Evolutionary conservation across 1,140 invertebrate species (phyloP).

Genomic region (Sinonovacula constricta): DNA sequence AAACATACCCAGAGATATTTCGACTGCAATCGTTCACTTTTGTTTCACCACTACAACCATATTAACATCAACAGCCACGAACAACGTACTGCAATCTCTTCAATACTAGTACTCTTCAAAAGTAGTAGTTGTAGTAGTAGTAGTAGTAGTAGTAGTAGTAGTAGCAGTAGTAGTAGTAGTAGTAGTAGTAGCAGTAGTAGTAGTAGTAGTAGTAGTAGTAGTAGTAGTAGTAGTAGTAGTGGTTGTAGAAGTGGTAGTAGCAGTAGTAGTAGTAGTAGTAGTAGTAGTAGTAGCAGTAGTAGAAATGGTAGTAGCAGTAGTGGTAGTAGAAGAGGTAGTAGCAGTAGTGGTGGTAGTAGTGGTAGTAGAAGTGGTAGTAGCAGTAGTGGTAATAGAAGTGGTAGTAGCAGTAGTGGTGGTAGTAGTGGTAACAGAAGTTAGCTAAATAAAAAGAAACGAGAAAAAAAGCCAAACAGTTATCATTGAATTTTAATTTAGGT

Average conservation of each 20-base stretch:
- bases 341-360: not conserved
- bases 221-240: not conserved
- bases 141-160: not conserved
- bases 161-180: not conserved
- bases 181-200: not conserved
- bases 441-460: too few relatives aligned
- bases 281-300: not conserved
- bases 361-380: slow-evolving; percentile 23
- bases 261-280: not conserved
- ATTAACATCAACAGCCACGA: too few relatives aligned
- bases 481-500: too few relatives aligned
- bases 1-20: too few relatives aligned
- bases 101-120: too few relatives aligned
- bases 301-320: not conserved
- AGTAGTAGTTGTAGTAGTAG: not conserved
- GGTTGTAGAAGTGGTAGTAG: not conserved
- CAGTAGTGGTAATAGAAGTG: slow-evolving; percentile 8
- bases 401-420: too few relatives aligned
- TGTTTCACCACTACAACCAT: too few relatives aligned
- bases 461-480: too few relatives aligned
- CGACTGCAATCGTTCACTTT: too few relatives aligned
- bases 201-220: not conserved
- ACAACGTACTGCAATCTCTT: too few relatives aligned
- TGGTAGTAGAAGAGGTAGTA: not conserved
- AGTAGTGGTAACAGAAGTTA: not conserved